Evolutionary conservation across 1,140 invertebrate genomes (phyloP).

Genomic region (Ceratosolen fusciceps): DNA sequence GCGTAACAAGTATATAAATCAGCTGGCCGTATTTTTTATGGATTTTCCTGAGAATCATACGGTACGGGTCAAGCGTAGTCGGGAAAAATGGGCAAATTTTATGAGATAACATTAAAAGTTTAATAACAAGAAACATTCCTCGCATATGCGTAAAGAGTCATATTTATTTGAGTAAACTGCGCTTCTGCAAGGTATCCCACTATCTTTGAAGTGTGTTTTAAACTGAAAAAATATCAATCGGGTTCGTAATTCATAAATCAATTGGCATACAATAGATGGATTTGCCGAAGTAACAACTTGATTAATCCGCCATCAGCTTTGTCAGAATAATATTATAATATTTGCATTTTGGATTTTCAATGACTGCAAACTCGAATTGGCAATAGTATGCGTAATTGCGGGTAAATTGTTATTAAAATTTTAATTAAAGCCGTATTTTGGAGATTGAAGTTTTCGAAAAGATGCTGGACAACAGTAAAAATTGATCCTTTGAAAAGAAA

Average conservation of each 20-base stretch:
- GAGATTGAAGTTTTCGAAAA: neutral
- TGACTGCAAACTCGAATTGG: neutral
- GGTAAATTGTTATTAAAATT: neutral
- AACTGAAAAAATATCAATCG: neutral
- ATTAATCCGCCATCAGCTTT: neutral
- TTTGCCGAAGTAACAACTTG: neutral
- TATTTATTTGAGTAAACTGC: neutral
- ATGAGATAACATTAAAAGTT: neutral
- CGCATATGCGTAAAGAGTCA: neutral
- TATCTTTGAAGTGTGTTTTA: neutral
- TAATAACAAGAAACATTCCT: neutral
- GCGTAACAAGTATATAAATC: constrained; percentile 68
- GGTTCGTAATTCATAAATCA: neutral
- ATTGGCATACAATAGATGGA: neutral
- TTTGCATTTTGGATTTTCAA: too few species aligned
- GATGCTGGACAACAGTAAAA: neutral
- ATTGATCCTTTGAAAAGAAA: too few species aligned
- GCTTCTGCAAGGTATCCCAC: neutral
- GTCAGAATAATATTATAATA: neutral
- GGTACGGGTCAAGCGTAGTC: neutral
- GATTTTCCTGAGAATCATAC: constrained; percentile 40
- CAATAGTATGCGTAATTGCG: neutral
- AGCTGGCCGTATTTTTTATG: constrained; percentile 46
- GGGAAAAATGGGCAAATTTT: neutral
- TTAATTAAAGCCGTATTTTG: neutral